Conservation (phyloP, 2,888 invertebrate species). For the Polydesmus complanatus region DNA sequence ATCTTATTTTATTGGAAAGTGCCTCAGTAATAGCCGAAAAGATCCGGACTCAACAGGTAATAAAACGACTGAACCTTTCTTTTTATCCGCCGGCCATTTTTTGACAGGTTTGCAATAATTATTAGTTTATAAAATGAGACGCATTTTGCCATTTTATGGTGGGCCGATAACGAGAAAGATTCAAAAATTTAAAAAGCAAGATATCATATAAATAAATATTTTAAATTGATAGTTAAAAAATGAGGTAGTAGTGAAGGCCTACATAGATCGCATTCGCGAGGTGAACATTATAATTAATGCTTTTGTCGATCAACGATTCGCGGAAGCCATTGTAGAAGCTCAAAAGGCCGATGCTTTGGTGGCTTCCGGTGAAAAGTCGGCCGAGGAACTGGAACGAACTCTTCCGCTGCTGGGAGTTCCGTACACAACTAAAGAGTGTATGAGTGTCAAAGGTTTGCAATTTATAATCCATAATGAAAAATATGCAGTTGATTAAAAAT, state of each 20-base stretch:
- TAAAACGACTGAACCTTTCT: not conserved
- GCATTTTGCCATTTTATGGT: too few species aligned
- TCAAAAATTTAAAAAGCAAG: too few species aligned
- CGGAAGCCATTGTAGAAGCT: constrained; percentile 64
- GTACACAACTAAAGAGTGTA: constrained; percentile 31
- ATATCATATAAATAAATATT: not conserved
- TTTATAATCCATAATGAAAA: not conserved
- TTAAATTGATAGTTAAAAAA: constrained; percentile 45
- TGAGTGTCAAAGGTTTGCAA: constrained; percentile 27
- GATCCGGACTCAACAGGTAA: constrained; percentile 57
- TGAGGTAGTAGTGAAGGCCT: constrained; percentile 54
- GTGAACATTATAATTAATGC: constrained; percentile 71
- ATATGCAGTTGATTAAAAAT: not conserved
- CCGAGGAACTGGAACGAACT: constrained; percentile 46
- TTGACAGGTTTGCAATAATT: too few species aligned
- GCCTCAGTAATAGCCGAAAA: constrained; percentile 58
- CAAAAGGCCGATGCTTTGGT: constrained; percentile 54
- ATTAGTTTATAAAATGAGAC: too few species aligned
- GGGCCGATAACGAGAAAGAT: too few species aligned
- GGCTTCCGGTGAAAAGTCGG: constrained; percentile 41
- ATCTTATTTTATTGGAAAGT: constrained; percentile 56
- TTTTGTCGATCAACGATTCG: constrained; percentile 64
- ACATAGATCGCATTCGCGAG: constrained; percentile 58
- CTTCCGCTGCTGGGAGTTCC: constrained; percentile 45
- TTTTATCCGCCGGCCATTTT: too few species aligned